Conservation (phyloP, 2,113 vertebrate genomes). For the Rhynchomys soricoides region DNA sequence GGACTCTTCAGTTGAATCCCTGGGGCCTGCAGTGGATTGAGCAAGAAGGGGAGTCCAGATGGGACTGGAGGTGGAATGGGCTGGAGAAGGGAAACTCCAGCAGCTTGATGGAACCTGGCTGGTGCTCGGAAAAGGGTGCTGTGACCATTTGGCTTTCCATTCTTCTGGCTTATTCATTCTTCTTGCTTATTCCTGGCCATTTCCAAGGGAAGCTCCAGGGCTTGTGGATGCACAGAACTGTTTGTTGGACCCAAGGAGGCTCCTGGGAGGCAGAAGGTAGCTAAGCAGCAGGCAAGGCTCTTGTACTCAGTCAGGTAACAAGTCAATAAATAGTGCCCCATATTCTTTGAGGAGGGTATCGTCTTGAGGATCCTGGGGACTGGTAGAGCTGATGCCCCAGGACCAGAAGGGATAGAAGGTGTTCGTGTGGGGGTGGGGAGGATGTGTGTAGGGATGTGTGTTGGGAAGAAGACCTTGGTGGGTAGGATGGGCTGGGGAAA, state of each 20-base stretch:
- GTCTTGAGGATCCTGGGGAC: background rate
- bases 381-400: background rate
- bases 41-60: background rate
- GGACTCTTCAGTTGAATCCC: rapidly evolving
- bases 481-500: no score
- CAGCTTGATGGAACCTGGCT: background rate
- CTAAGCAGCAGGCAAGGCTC: background rate
- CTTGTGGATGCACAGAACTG: background rate
- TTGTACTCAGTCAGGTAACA: background rate
- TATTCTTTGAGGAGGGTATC: rapidly evolving
- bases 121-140: background rate
- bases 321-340: rapidly evolving
- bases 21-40: background rate
- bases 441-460: rapidly evolving
- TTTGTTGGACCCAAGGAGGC: background rate
- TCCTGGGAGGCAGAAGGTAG: rapidly evolving
- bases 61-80: no score
- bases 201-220: background rate
- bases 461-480: background rate
- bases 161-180: background rate
- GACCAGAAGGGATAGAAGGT: rapidly evolving
- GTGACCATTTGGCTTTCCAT: background rate
- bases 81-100: rapidly evolving
- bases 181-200: background rate
- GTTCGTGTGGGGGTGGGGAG: background rate